phyloP scores from a whole-genome alignment of 1,140 invertebrate genomes.

The Aphaenogaster floridana region DNA sequence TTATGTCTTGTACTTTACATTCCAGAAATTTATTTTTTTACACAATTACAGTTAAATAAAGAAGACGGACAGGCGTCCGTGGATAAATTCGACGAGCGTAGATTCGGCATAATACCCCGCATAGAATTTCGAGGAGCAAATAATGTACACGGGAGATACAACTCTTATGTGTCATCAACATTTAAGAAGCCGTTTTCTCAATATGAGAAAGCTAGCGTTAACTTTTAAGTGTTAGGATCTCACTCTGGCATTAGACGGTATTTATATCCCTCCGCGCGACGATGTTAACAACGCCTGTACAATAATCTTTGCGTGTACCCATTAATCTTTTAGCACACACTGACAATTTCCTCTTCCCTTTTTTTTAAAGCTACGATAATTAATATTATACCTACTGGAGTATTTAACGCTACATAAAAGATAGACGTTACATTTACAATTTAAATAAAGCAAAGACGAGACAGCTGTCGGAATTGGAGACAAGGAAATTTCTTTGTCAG shows the following conservation, averaged over 20 bases:
- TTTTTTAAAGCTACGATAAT: slow-evolving; percentile 59
- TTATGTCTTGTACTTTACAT: slow-evolving; percentile 61
- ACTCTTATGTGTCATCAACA: slow-evolving; percentile 52
- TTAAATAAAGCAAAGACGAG: slow-evolving; percentile 72
- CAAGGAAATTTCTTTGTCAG: background rate
- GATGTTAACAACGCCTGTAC: slow-evolving; percentile 73
- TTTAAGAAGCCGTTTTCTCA: slow-evolving; percentile 79
- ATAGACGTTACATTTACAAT: slow-evolving; percentile 75
- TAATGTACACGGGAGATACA: slow-evolving; percentile 52
- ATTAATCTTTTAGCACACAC: slow-evolving; percentile 56
- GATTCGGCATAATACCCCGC: slow-evolving; percentile 44
- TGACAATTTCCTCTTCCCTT: slow-evolving; percentile 48
- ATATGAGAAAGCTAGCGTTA: slow-evolving; percentile 83
- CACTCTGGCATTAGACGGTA: slow-evolving; percentile 75
- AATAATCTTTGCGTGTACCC: slow-evolving; percentile 58
- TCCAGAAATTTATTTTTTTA: slow-evolving; percentile 65
- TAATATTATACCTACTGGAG: slow-evolving; percentile 76
- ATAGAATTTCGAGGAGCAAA: slow-evolving; percentile 60
- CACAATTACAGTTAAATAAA: slow-evolving; percentile 32
- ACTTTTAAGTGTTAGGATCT: slow-evolving; percentile 72
- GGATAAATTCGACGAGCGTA: slow-evolving; percentile 36
- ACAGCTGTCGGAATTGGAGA: slow-evolving; percentile 68
- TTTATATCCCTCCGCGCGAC: slow-evolving; percentile 66
- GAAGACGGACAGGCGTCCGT: slow-evolving; percentile 12
- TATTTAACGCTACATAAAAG: slow-evolving; percentile 78